These are phyloP conservation scores for Plutella xylostella DNA, from an alignment of 2,888 invertebrate species.

Conservation along the genomic window DNA sequence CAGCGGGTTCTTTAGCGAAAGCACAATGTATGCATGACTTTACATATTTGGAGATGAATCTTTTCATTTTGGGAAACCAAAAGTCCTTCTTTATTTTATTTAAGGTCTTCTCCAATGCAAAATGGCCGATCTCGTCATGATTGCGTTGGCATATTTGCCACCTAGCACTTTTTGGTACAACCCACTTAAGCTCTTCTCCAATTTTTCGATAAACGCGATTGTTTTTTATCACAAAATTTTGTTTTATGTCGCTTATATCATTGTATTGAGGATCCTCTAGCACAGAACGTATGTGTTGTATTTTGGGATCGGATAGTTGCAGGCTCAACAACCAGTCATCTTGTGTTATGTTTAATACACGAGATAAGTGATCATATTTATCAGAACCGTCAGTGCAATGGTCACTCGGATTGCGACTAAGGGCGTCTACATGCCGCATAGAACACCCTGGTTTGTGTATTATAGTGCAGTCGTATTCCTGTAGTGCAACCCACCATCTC, in stretches of 20 bases:
- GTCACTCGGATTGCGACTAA: slow-evolving; percentile 1
- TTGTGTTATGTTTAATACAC: slow-evolving; percentile 9
- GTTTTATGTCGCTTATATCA: not conserved
- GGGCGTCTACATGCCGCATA: slow-evolving; percentile 28
- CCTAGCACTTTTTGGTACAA: slow-evolving; percentile 22
- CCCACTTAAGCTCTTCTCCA: slow-evolving; percentile 19
- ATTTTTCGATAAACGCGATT: not conserved
- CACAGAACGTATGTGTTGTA: not conserved
- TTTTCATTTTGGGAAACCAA: not conserved
- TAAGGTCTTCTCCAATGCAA: not conserved
- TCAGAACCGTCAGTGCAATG: not conserved
- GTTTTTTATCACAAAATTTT: not conserved
- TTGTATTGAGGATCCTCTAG: not conserved
- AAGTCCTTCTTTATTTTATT: not conserved
- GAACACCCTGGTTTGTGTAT: slow-evolving; percentile 24
- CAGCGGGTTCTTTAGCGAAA: slow-evolving; percentile 22
- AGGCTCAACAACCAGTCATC: slow-evolving; percentile 13
- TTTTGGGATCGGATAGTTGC: slow-evolving; percentile 13
- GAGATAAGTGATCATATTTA: not conserved
- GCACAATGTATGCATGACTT: slow-evolving; percentile 8
- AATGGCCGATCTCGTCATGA: not conserved
- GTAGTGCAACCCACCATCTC: slow-evolving; percentile 26
- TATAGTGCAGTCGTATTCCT: slow-evolving; percentile 25
- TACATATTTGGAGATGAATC: slow-evolving; percentile 4
- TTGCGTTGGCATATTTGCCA: not conserved